A percentile compares a stretch with the other conserved stretches of the same genome.
These are phyloP conservation scores for Trissoscelio sp. DNA, from an alignment of 2,888 invertebrate genomes.

Conservation along the genomic window DNA sequence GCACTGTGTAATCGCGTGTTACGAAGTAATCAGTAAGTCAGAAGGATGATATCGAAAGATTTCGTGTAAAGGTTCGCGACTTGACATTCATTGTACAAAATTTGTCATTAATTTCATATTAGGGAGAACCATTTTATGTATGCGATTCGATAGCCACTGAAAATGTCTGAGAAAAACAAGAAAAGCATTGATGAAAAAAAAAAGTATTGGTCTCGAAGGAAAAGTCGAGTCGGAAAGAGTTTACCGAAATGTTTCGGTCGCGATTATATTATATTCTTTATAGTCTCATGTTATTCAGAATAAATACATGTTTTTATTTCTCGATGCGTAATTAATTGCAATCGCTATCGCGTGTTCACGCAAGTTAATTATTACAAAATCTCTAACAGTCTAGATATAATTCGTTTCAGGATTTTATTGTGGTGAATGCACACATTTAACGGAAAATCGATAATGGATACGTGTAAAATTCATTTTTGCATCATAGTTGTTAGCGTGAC, in stretches of 20 bases:
- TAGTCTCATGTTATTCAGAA: constrained; percentile 80
- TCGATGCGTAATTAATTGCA: constrained; percentile 76
- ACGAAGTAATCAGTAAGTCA: constrained; percentile 70
- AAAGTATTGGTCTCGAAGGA: too few relatives aligned
- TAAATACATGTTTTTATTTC: constrained; percentile 81
- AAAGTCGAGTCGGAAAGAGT: constrained; percentile 73
- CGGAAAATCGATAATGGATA: not conserved
- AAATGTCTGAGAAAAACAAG: not conserved
- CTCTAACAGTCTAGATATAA: not conserved
- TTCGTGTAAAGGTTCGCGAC: constrained; percentile 55
- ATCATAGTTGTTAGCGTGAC: constrained; percentile 15
- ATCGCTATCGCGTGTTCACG: not conserved
- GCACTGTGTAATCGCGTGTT: constrained; percentile 79
- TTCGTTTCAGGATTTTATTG: constrained; percentile 13
- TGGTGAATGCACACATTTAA: constrained; percentile 32
- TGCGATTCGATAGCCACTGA: not conserved
- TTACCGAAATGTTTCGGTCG: constrained; percentile 72
- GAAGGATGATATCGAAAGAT: constrained; percentile 54
- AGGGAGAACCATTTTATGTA: not conserved
- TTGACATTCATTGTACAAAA: constrained; percentile 42
- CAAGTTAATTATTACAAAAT: constrained; percentile 50
- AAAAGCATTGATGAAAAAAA: not conserved
- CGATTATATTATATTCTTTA: constrained; percentile 81
- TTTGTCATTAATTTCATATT: constrained; percentile 26
- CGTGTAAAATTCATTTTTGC: constrained; percentile 36